phyloP scores from a whole-genome alignment of 2,113 vertebrate species.

The Melanotaenia duboulayi region DNA sequence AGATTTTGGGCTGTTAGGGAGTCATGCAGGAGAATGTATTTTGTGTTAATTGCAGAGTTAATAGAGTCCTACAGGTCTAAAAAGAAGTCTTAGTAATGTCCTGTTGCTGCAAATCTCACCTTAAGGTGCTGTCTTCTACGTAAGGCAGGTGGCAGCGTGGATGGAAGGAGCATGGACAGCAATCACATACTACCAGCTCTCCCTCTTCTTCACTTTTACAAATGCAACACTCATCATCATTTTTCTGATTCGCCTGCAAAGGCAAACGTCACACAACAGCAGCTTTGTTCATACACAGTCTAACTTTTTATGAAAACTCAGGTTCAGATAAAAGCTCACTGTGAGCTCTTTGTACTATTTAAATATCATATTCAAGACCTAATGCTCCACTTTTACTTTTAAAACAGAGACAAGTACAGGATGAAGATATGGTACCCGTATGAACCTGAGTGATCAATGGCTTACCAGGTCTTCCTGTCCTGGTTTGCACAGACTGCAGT shows the following conservation, averaged over 20 bases:
- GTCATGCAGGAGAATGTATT: too few relatives aligned
- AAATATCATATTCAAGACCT: not conserved
- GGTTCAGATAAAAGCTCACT: not conserved
- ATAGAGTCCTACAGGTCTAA: not conserved
- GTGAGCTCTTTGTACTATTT: too few relatives aligned
- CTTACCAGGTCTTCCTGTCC: conserved; percentile 44
- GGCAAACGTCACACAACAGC: not conserved
- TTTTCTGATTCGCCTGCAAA: conserved; percentile 67
- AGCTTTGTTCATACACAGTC: not conserved
- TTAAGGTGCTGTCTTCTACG: not conserved
- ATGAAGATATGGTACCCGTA: not conserved
- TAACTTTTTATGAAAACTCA: not conserved
- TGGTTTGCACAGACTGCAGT: conserved; percentile 43
- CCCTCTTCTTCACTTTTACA: conserved; percentile 47
- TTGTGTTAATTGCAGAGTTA: too few relatives aligned
- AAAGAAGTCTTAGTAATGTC: not conserved
- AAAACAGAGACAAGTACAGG: not conserved
- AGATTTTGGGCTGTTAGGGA: not conserved
- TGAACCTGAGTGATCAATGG: not conserved
- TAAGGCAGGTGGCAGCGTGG: conserved; percentile 75
- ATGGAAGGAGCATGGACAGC: conserved; percentile 81
- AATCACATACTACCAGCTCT: conserved; percentile 70
- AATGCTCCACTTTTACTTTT: too few relatives aligned
- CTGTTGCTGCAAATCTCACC: conserved; percentile 12
- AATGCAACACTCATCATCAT: conserved; percentile 78